These are phyloP conservation scores for Colistium nudipinnis DNA, from an alignment of 2,113 vertebrate genomes.

Conservation along the genomic window DNA sequence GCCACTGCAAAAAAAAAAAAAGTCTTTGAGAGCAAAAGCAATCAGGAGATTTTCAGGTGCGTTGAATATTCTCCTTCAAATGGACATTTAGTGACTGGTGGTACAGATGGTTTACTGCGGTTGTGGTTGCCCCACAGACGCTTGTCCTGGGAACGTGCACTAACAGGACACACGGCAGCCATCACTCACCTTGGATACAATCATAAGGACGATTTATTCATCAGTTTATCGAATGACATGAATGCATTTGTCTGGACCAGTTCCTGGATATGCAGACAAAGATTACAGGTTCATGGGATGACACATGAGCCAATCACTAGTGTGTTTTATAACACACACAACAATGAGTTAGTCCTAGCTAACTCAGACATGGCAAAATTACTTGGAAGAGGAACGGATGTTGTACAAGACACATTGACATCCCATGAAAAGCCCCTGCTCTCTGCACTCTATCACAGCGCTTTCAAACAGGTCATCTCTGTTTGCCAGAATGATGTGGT, in stretches of 20 bases:
- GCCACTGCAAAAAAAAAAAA: fast-evolving
- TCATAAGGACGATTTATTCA: not conserved
- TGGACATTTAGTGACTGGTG: conserved; percentile 11
- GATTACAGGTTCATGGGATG: not conserved
- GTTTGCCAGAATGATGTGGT: conserved; percentile 17
- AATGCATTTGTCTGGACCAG: conserved; percentile 2
- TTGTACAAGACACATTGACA: not conserved
- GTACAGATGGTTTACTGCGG: conserved; percentile 13
- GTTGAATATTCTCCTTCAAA: not conserved
- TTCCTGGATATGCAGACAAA: not conserved
- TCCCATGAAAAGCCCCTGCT: conserved; percentile 26
- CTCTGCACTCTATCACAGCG: conserved; percentile 13
- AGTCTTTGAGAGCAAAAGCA: not conserved
- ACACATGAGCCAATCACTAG: not conserved
- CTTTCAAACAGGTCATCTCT: conserved; percentile 38
- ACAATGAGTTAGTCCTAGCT: conserved; percentile 43
- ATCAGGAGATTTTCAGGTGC: not conserved
- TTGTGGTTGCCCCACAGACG: not conserved
- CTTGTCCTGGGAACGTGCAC: fast-evolving
- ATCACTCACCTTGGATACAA: conserved; percentile 6
- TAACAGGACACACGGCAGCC: not conserved
- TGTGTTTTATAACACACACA: conserved; percentile 18
- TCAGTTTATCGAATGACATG: conserved; percentile 18
- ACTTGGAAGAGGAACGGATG: conserved; percentile 38
- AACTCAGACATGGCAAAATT: conserved; percentile 14